These are phyloP conservation scores for Heliocidaris erythrogramma DNA, from an alignment of 35 echinoderm and acorn worm species.

Conservation along the genomic window DNA sequence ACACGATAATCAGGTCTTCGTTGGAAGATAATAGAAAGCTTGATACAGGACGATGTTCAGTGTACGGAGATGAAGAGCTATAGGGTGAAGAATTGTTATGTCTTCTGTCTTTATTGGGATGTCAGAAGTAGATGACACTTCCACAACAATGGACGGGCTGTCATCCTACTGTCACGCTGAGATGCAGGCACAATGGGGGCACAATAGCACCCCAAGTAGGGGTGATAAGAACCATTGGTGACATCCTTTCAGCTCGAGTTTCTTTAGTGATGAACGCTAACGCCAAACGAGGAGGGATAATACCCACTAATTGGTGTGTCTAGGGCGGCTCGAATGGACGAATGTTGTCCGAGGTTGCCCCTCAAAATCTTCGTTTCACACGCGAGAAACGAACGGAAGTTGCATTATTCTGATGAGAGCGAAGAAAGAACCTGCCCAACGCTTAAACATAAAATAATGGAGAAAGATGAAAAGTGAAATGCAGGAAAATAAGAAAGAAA, in stretches of 20 bases:
- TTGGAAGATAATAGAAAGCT: constrained; percentile 8
- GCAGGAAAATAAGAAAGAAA: no score
- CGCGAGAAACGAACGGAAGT: background rate
- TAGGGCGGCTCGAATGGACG: background rate
- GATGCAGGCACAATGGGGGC: constrained; percentile 24
- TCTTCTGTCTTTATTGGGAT: constrained; percentile 22
- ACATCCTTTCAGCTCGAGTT: background rate
- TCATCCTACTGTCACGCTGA: background rate
- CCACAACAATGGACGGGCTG: background rate
- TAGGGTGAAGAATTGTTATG: background rate
- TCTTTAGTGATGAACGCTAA: background rate
- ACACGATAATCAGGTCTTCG: background rate
- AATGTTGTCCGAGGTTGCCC: background rate
- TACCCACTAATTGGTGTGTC: constrained; percentile 15
- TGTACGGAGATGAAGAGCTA: background rate
- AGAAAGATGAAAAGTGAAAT: no score
- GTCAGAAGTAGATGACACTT: constrained; percentile 36
- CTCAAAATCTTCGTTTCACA: background rate
- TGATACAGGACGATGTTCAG: background rate
- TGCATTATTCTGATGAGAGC: background rate
- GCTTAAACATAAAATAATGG: background rate
- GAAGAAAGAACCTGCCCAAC: background rate
- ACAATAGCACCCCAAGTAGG: constrained; percentile 2
- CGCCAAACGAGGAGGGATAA: background rate
- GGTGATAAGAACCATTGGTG: constrained; percentile 32